A percentile compares a stretch with the other conserved stretches of the same genome.
phyloP scores from a whole-genome alignment of 1,140 invertebrate species.

The Tribolium madens region DNA sequence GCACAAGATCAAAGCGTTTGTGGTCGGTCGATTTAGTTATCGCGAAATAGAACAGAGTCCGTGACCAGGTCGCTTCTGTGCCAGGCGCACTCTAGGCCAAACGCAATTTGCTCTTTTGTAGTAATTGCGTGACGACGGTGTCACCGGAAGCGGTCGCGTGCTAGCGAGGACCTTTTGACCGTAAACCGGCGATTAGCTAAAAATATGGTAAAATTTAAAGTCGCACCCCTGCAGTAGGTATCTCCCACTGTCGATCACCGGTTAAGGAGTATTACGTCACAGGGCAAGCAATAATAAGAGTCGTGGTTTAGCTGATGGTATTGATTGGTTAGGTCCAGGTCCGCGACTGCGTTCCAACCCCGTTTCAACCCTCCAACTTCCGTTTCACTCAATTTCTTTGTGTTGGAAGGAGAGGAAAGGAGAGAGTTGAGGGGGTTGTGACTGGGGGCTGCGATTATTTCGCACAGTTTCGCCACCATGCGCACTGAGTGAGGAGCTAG shows the following conservation, averaged over 20 bases:
- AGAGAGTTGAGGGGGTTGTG: background rate
- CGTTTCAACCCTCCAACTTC: constrained; percentile 10
- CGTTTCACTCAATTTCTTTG: background rate
- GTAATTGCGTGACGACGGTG: constrained; percentile 49
- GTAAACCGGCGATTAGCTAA: background rate
- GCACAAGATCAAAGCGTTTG: constrained; percentile 8
- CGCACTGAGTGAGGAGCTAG: constrained; percentile 59
- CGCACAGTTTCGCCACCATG: constrained; percentile 62
- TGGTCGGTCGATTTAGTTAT: constrained; percentile 2
- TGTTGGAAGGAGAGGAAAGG: background rate
- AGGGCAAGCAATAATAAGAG: constrained; percentile 53
- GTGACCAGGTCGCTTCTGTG: constrained; percentile 49
- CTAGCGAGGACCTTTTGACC: constrained; percentile 15
- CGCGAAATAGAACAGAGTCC: constrained; percentile 47
- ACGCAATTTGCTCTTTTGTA: constrained; percentile 55
- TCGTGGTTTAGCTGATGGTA: constrained; percentile 54
- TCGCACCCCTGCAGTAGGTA: background rate
- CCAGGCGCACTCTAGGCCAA: constrained; percentile 52
- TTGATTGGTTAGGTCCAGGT: constrained; percentile 63
- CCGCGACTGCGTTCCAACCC: constrained; percentile 57
- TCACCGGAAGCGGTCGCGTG: constrained; percentile 51
- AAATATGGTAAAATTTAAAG: background rate
- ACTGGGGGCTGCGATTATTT: constrained; percentile 59
- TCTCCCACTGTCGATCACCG: constrained; percentile 37
- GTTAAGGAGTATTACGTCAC: constrained; percentile 60